Evolutionary conservation across 23 tunicate genomes (phyloP).

Genomic region (Clavelina lepadiformis): DNA sequence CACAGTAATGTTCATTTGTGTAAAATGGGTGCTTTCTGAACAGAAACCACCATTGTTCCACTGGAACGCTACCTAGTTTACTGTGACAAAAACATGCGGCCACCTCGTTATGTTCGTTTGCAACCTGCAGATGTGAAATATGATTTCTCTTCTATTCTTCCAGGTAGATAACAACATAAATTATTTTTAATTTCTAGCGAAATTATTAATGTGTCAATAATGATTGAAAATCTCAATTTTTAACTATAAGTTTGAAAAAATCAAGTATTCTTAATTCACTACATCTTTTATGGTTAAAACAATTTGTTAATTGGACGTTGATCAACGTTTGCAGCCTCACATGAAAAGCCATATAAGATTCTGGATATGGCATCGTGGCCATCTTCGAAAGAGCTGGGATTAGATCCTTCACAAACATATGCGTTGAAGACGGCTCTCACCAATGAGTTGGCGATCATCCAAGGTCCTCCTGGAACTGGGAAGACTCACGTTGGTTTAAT

Average conservation of each 20-base stretch:
- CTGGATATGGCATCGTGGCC: constrained; percentile 28
- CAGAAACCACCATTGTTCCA: constrained; percentile 9
- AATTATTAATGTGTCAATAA: too few relatives aligned
- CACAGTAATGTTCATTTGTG: neutral
- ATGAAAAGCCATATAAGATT: constrained; percentile 11
- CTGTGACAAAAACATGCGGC: neutral
- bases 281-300: too few relatives aligned
- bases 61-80: constrained; percentile 21
- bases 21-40: neutral
- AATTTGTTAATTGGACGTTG: too few relatives aligned
- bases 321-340: too few relatives aligned
- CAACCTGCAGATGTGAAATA: neutral
- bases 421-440: constrained; percentile 42
- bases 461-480: constrained; percentile 72
- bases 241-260: too few relatives aligned
- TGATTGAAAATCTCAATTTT: too few relatives aligned
- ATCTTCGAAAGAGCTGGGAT: neutral
- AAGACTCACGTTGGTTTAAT: constrained; percentile 36
- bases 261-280: too few relatives aligned
- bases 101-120: constrained; percentile 1
- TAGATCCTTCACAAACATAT: constrained; percentile 24
- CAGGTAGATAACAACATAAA: too few relatives aligned
- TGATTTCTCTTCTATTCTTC: constrained; percentile 6
- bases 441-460: constrained; percentile 34
- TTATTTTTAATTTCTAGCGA: too few relatives aligned